A percentile compares a stretch with the other conserved stretches of the same genome.
Evolutionary conservation across 1,140 invertebrate genomes (phyloP).

Genomic region (Trichoplusia ni): DNA sequence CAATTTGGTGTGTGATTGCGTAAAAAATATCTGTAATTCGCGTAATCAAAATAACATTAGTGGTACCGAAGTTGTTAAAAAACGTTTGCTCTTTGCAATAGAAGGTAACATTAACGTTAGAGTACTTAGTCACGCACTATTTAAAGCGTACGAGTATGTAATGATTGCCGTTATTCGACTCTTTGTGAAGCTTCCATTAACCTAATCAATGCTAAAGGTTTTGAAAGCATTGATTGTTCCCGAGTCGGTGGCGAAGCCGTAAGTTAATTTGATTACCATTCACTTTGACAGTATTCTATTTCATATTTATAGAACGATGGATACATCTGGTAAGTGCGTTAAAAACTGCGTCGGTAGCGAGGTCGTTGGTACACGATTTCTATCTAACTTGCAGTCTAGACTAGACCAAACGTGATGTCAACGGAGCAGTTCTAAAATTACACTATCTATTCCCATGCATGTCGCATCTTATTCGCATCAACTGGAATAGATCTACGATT

Average conservation of each 20-base stretch:
- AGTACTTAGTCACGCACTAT: conserved; percentile 54
- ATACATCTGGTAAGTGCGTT: conserved; percentile 34
- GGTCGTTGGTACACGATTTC: conserved; percentile 37
- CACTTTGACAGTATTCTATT: background rate
- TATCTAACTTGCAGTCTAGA: conserved; percentile 47
- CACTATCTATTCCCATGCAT: conserved; percentile 23
- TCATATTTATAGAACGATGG: background rate
- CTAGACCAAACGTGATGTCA: conserved; percentile 42
- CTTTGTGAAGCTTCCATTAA: conserved; percentile 30
- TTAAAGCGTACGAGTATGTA: conserved; percentile 25
- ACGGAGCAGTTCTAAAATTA: conserved; percentile 39
- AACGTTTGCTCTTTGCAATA: conserved; percentile 41
- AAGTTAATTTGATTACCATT: background rate
- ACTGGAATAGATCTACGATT: conserved; percentile 20
- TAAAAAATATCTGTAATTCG: conserved; percentile 64
- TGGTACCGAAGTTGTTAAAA: conserved; percentile 49
- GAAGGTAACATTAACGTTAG: conserved; percentile 49
- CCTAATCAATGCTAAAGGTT: background rate
- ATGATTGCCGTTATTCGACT: conserved; percentile 25
- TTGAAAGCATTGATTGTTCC: conserved; percentile 1
- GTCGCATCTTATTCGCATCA: conserved; percentile 21
- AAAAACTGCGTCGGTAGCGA: conserved; percentile 31
- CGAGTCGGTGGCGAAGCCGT: background rate
- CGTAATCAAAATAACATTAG: conserved; percentile 77
- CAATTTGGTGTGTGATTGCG: conserved; percentile 39